Conservation (phyloP, 2,888 invertebrate genomes). For the Meteorus colon region DNA sequence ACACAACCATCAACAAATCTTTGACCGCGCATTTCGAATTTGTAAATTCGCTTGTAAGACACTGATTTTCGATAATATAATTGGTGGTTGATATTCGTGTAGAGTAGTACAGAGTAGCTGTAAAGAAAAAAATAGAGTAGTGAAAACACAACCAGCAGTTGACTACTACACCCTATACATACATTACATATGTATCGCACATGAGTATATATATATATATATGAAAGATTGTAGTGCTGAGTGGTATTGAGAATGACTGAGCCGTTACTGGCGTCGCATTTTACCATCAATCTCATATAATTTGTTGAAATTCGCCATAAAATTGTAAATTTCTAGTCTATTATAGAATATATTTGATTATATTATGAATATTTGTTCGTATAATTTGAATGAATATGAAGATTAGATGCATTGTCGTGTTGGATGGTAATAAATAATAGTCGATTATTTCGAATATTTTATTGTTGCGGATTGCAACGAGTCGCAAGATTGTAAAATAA, state of each 20-base stretch:
- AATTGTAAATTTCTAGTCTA: background rate
- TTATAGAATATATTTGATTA: background rate
- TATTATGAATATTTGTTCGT: background rate
- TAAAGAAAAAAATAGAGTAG: too few species aligned
- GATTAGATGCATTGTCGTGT: background rate
- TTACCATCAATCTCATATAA: background rate
- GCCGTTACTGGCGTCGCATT: background rate
- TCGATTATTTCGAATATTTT: background rate
- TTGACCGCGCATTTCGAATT: too few species aligned
- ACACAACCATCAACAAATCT: too few species aligned
- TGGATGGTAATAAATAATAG: background rate
- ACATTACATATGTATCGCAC: background rate
- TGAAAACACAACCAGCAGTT: too few species aligned
- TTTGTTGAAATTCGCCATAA: background rate
- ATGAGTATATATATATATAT: background rate
- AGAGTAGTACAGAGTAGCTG: too few species aligned
- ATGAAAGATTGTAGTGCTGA: background rate
- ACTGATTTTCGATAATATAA: too few species aligned
- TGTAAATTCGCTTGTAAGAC: too few species aligned
- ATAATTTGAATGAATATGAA: background rate
- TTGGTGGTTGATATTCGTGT: too few species aligned
- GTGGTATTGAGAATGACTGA: background rate
- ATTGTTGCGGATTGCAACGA: slow-evolving; percentile 13
- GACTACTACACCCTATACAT: background rate
- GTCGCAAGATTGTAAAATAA: slow-evolving; percentile 24